Conservation (phyloP, 2,797 vertebrate species). For the Sebastolobus altivelis region DNA sequence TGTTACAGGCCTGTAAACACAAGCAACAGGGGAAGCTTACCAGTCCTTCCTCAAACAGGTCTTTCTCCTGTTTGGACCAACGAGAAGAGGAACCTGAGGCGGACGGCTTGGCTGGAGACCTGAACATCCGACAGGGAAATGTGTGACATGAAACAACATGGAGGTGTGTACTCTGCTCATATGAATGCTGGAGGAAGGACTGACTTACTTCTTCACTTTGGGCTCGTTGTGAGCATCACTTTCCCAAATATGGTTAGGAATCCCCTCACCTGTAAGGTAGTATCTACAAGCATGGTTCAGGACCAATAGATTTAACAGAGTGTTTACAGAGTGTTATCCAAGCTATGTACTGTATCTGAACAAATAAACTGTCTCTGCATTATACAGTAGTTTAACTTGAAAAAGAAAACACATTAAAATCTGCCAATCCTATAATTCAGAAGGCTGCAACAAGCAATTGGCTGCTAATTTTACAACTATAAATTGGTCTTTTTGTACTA, state of each 20-base stretch:
- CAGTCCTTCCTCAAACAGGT: slow-evolving; percentile 95
- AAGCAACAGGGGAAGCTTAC: slow-evolving; percentile 76
- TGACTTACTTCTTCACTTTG: slow-evolving; percentile 83
- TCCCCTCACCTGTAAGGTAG: slow-evolving; percentile 91
- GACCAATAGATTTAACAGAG: slow-evolving; percentile 44
- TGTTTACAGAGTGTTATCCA: too few relatives aligned
- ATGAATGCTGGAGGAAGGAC: background rate
- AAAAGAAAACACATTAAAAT: background rate
- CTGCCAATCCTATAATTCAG: background rate
- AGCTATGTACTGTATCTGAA: background rate
- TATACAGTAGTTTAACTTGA: background rate
- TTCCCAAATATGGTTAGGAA: slow-evolving; percentile 87
- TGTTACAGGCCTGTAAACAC: rapidly evolving
- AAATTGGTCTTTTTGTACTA: background rate
- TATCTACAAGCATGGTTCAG: slow-evolving; percentile 88
- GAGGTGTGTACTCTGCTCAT: background rate
- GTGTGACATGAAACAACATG: background rate
- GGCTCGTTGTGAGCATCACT: slow-evolving; percentile 80
- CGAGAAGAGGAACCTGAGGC: slow-evolving; percentile 82
- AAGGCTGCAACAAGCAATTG: background rate
- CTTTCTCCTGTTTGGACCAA: slow-evolving; percentile 94
- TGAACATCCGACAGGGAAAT: slow-evolving; percentile 39
- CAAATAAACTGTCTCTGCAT: background rate
- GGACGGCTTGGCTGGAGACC: slow-evolving; percentile 88
- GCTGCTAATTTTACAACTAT: background rate